Evolutionary conservation across 92 coral and sea anemone species (phyloP).

Genomic region (Epizoanthus ramosus): DNA sequence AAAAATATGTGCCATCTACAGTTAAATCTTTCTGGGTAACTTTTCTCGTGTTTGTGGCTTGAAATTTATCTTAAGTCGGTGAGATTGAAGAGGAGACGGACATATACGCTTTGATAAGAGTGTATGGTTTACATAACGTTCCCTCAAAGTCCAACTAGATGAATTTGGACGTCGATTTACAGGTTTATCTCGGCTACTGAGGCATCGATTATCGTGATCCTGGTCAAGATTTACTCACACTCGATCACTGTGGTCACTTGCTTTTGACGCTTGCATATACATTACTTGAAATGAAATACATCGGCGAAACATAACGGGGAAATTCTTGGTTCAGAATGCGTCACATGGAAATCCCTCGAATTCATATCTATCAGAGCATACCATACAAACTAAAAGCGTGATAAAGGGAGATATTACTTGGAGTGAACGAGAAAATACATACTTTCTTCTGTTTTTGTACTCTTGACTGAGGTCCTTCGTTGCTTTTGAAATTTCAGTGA

Average conservation of each 20-base stretch:
- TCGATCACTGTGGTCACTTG: constrained; percentile 36
- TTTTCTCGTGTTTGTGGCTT: constrained; percentile 13
- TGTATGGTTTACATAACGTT: constrained; percentile 30
- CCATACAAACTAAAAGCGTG: background rate
- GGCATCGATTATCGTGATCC: constrained; percentile 41
- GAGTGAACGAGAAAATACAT: background rate
- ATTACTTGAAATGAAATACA: constrained; percentile 18
- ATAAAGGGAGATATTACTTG: background rate
- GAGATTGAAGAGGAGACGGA: constrained; percentile 17
- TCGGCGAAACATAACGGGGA: constrained; percentile 4
- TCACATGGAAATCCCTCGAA: background rate
- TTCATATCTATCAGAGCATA: background rate
- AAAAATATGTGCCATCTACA: background rate
- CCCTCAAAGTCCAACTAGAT: background rate
- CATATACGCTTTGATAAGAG: constrained; percentile 6
- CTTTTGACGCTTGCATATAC: constrained; percentile 30
- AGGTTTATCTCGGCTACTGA: constrained; percentile 31
- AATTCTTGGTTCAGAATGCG: background rate
- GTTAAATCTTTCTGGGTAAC: background rate
- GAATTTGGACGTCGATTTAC: constrained; percentile 9
- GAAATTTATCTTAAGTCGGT: constrained; percentile 3
- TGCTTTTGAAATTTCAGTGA: constrained; percentile 26
- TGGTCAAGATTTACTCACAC: constrained; percentile 37
- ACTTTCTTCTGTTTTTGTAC: background rate
- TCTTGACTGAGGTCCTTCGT: background rate